Percentiles rank a stretch among this genome's conserved stretches.
Conservation (phyloP, 2,113 vertebrate species). For the Archilochus colubris region DNA sequence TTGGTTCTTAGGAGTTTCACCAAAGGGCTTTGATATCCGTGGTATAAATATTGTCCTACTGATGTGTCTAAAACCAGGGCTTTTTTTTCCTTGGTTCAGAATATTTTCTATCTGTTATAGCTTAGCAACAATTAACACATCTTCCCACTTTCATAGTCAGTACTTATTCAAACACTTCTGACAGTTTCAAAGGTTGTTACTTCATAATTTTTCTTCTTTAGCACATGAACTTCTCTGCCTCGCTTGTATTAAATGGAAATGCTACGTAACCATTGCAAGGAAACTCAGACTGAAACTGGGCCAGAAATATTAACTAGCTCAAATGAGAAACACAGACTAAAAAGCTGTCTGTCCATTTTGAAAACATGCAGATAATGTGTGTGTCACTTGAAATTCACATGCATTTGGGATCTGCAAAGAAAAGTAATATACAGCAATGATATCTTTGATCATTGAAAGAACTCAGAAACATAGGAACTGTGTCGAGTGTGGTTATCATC, state of each 20-base stretch:
- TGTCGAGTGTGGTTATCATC: slow-evolving; percentile 93
- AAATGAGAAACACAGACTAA: slow-evolving; percentile 62
- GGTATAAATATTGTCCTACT: neutral
- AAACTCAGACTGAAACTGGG: slow-evolving; percentile 1
- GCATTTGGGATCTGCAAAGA: slow-evolving; percentile 82
- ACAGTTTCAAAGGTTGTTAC: neutral
- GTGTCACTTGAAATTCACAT: slow-evolving; percentile 86
- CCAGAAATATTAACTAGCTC: slow-evolving; percentile 60
- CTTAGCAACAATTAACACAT: slow-evolving; percentile 31
- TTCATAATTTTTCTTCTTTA: slow-evolving; percentile 30
- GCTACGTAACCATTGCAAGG: neutral
- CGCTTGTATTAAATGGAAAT: slow-evolving; percentile 47
- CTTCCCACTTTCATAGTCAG: neutral
- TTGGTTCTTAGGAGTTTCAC: neutral
- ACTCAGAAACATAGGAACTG: slow-evolving; percentile 83
- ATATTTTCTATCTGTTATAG: neutral
- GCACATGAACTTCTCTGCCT: slow-evolving; percentile 2
- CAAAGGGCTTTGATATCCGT: neutral
- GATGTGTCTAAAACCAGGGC: neutral
- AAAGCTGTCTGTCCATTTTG: slow-evolving; percentile 62
- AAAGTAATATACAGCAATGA: slow-evolving; percentile 89
- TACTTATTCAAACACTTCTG: neutral
- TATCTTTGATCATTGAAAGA: slow-evolving; percentile 93
- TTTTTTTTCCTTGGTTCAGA: neutral
- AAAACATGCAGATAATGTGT: slow-evolving; percentile 75